These are phyloP conservation scores for Coronaproctus castanopsis DNA, from an alignment of 2,888 invertebrate species.

Conservation along the genomic window DNA sequence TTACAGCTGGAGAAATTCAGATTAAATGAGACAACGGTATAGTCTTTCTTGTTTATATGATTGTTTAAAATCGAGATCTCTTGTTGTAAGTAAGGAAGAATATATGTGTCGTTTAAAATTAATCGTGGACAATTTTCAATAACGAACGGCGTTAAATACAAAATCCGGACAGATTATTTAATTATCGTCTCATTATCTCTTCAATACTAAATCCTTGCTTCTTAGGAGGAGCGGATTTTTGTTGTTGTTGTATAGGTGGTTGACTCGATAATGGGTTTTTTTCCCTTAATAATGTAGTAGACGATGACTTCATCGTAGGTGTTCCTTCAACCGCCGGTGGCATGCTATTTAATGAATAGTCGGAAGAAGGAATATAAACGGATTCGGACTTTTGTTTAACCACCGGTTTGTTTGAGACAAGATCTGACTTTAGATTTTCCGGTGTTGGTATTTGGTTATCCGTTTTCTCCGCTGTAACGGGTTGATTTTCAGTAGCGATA, in stretches of 20 bases:
- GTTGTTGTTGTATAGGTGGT: conserved; percentile 25
- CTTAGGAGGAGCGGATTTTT: conserved; percentile 34
- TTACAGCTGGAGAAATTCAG: too few species aligned
- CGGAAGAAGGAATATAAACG: too few species aligned
- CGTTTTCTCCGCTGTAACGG: conserved; percentile 18
- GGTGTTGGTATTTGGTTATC: conserved; percentile 12
- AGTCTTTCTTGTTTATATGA: too few species aligned
- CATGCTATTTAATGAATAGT: too few species aligned
- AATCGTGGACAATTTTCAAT: too few species aligned
- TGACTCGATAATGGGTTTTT: conserved; percentile 26
- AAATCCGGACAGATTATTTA: too few species aligned
- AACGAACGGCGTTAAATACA: too few species aligned
- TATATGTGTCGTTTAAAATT: too few species aligned
- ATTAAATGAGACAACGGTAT: too few species aligned
- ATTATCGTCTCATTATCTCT: conserved; percentile 51
- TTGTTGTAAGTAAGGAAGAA: too few species aligned
- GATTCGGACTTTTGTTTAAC: conserved; percentile 24
- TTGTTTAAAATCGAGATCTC: too few species aligned
- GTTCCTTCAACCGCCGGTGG: conserved; percentile 28
- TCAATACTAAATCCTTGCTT: conserved; percentile 78
- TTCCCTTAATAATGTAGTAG: conserved; percentile 28
- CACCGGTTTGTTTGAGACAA: not conserved
- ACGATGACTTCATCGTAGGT: conserved; percentile 25
- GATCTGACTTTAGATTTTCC: conserved; percentile 25
- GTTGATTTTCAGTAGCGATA: conserved; percentile 21